Evolutionary conservation across 2,113 vertebrate species (phyloP), one percentile per base, ranked within the genome.

Genomic region (Hirundichthys speculiger): DNA sequence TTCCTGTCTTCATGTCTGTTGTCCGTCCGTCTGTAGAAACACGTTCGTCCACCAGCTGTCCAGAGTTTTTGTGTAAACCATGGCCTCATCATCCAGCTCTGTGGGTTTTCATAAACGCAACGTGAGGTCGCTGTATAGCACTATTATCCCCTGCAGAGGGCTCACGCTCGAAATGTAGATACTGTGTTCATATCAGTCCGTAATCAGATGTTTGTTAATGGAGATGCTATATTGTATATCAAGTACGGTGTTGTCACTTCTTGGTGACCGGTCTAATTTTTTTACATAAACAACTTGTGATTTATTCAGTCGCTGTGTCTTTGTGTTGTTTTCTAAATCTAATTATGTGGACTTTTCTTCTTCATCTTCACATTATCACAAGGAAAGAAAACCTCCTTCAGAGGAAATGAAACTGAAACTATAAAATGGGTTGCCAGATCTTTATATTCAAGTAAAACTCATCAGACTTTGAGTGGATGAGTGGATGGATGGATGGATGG

Each of bases 141-240:
- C 66, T 88, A 85, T 83, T 89, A 87, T 90, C 88, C 78, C 65
- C 68, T 21, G 45, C 56, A 57, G 19, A 83, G 69, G 73, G 74
- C 66, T 69, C 52, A 59, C 73, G 53, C 79, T 68, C 61, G 81
- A 80, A 87, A 82, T 90, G 88, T 90, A 91, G 86, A 90, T 90
- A 86, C 67, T 90, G 81, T 86, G 80, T 86, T 88, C 82, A 80
- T 65, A 63, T 69, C 42, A 12, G 65, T 84, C 69, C 49, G 79
- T 87, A 73, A 75, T 82, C 19, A 86, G 59, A 87, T 86, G 74
- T 86, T 82, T 84, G 72, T 80, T 83, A 84, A 72, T 49, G 69
- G 75, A 91, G 77, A 88, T 83, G 81, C 64, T 91, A 84, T 90
- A 89, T 86, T 90, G 86, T 89, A 91, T 71, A 89, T 70, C 71